Base-by-base conservation (phyloP, 2,797 vertebrate genomes). In the Sebastiscus albofasciatus region DNA sequence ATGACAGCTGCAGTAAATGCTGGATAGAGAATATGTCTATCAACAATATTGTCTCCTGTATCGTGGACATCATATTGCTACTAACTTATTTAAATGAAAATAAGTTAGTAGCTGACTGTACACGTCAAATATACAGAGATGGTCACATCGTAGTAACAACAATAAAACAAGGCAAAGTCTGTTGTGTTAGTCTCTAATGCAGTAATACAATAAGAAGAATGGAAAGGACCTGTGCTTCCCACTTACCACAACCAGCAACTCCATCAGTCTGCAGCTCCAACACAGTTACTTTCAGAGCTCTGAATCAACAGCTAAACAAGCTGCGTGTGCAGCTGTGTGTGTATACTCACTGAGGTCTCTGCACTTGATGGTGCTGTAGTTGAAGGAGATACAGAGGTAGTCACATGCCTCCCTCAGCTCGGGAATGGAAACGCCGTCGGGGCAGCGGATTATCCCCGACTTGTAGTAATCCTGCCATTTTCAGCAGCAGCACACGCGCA, bases 351-450 rank as follows among this genome's bases (percentile, higher is more conserved):
- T 99, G 90, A 99, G 98, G 94, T 99, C 98, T 96, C 98, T 97
- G 96, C 98, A 99, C 96, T 99, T 99, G 96, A 99, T 97, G 92
- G 98, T 99, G 95, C 97, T 98, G 90, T 97, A 98, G 94, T 97
- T 97, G 93, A 99, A 99, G 90, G 98, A 97, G 95, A 99, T 99
- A 93, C 99, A 99, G 89, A 99, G 98, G 96, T 99, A 99, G 95
- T 99, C 98, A 89, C 98, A 99, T 3, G 99, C 98, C 96, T 99
- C 98, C 96, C 98, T 96, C 94, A 99, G 82, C 90, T 99, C 99
- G 13, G 99, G 99, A 93, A 99, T 98, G 91, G 98, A 99, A 92
- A 99, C 98, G 83, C 99, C 98, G 93, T 99, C 98, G 80, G 99
- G 98, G 94, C 98, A 99, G 92, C 98, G 98, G 93, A 99, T 99